A percentile compares a stretch with the other conserved stretches of the same genome.
Evolutionary conservation across 2,797 vertebrate species (phyloP).

Genomic region (Micropoecilia bifurca): DNA sequence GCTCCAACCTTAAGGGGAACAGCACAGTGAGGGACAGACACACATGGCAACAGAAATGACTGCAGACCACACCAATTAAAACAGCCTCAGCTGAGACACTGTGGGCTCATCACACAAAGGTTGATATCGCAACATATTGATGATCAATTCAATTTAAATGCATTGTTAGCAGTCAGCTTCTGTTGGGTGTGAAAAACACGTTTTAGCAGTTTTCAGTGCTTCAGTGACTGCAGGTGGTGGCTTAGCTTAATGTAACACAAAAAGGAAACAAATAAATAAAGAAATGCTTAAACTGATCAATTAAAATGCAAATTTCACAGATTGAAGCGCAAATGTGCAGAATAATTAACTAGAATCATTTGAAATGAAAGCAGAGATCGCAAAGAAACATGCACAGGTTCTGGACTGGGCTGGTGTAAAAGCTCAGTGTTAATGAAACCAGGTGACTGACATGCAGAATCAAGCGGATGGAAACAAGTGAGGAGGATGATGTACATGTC

Average conservation of each 20-base stretch:
- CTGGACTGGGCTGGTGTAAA: neutral
- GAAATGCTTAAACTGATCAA: constrained; percentile 26
- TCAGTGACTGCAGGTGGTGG: constrained; percentile 17
- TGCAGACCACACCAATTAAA: neutral
- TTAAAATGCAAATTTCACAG: neutral
- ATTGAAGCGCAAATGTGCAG: neutral
- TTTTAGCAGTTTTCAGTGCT: constrained; percentile 28
- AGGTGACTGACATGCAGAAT: constrained; percentile 69
- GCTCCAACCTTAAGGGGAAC: constrained; percentile 59
- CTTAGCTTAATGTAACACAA: constrained; percentile 26
- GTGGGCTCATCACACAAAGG: neutral
- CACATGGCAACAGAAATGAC: constrained; percentile 55
- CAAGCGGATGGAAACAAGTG: constrained; percentile 51
- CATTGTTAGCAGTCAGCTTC: constrained; percentile 51
- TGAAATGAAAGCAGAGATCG: neutral
- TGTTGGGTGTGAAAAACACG: constrained; percentile 41
- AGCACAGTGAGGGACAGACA: constrained; percentile 53
- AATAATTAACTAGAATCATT: neutral
- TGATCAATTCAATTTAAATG: neutral
- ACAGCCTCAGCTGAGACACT: neutral
- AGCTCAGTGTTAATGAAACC: constrained; percentile 37
- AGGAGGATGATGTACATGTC: constrained; percentile 20
- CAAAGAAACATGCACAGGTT: constrained; percentile 5
- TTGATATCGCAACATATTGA: neutral
- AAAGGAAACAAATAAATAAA: constrained; percentile 12